A percentile compares a stretch with the other conserved stretches of the same genome.
Evolutionary conservation across 2,797 vertebrate species (phyloP).

Genomic region (Scomberomorus guttatus): DNA sequence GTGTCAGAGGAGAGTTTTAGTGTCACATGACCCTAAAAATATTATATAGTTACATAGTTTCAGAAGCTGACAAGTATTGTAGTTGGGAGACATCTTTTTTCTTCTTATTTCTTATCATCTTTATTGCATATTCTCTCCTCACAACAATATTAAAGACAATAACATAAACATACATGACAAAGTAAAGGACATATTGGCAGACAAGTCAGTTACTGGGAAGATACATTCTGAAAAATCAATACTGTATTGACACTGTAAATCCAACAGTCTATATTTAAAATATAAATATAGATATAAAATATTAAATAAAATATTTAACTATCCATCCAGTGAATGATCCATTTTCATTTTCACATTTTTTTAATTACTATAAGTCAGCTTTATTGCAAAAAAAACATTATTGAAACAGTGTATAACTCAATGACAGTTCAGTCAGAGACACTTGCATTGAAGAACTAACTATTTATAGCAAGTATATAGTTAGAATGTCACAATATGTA

Average conservation of each 20-base stretch:
- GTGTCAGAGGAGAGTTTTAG: background rate
- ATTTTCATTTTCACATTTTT: too few relatives aligned
- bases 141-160: background rate
- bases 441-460: too few relatives aligned
- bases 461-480: too few relatives aligned
- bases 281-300: too few relatives aligned
- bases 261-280: background rate
- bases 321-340: background rate
- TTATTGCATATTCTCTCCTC: background rate
- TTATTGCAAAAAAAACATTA: too few relatives aligned
- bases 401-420: too few relatives aligned
- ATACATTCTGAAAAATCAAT: too few relatives aligned
- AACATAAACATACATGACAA: background rate
- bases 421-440: too few relatives aligned
- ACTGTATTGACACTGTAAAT: too few relatives aligned
- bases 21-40: background rate
- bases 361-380: too few relatives aligned
- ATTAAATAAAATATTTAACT: too few relatives aligned
- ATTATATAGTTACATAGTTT: background rate
- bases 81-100: background rate
- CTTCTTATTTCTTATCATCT: background rate
- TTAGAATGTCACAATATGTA: too few relatives aligned
- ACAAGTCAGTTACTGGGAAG: background rate
- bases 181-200: background rate
- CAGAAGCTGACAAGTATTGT: background rate